Base-by-base conservation (phyloP, 2,797 vertebrate genomes). In the Eulemur mongoz region DNA sequence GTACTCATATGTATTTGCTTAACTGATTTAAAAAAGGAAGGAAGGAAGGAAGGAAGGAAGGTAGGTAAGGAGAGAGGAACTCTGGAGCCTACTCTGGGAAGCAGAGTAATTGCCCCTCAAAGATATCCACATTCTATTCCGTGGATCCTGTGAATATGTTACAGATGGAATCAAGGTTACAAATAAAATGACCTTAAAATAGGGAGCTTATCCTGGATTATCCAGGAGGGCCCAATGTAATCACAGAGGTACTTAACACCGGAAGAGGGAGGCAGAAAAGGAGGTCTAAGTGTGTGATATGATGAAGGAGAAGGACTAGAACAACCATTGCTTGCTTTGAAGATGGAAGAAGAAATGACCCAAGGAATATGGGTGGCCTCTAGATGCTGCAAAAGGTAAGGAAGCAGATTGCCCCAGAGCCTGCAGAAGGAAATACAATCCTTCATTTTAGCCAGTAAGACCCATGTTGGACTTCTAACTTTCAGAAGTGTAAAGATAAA, bases 171-270 rank as follows among this genome's bases (percentile, higher is more conserved):
- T 70, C 52, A 72, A 61, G 48, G 59, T 69, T 89, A 5, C 48
- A 48, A 81, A 57, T 59, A 52, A 89, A 45, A 78, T 52, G 13
- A 85, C 10, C 27, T 89, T 89, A 78, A 91, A 85, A 76, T 7
- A 93, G 2, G 2, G 14, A 91, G 45, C 30, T 65, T 32, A 85
- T 65, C 40, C 59, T 52, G 48, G 67, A 67, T 59, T 59, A 69
- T 27, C 4, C 40, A 76, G 85, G 35, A 15, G 35, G 8, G 14
- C 32, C 5, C 61, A 35, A 35, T 72, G 23, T 57, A 59, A 73
- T 52, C 63, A 87, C 45, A 78, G 65, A 65, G 32, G 17, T 52
- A 78, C 40, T 76, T 48, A 72, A 81, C 93, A 75, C 32, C 76
- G 25, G n/a, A 94, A 80, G 40, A 40, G 32, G 27, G 32, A 81